These are phyloP conservation scores for Chloroclysta siterata DNA, from an alignment of 2,888 invertebrate genomes.

Conservation along the genomic window DNA sequence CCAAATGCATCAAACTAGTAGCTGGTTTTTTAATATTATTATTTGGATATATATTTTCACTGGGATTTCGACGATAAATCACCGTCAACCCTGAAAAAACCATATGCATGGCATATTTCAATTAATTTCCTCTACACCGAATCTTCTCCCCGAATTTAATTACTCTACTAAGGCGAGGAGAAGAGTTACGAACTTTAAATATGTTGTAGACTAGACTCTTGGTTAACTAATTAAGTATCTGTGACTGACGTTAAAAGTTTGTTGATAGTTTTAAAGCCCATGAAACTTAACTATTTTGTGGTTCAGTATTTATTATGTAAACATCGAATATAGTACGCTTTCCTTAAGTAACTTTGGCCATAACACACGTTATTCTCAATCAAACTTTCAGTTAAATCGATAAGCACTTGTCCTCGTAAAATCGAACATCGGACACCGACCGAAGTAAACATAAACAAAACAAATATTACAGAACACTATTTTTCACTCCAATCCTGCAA, in stretches of 20 bases:
- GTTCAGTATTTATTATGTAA: not conserved
- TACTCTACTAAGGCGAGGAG: not conserved
- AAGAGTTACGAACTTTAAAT: conserved; percentile 5
- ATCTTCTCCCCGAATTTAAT: not conserved
- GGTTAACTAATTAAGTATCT: conserved; percentile 15
- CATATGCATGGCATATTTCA: too few species aligned
- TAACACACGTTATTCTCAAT: conserved; percentile 40
- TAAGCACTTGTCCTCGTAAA: conserved; percentile 47
- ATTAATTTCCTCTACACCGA: too few species aligned
- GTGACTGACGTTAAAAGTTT: conserved; percentile 10
- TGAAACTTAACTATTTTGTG: not conserved
- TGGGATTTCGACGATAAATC: too few species aligned
- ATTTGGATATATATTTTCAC: too few species aligned
- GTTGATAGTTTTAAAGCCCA: conserved; percentile 12
- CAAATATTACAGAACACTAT: conserved; percentile 36
- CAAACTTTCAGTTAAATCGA: conserved; percentile 51
- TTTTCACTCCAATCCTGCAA: conserved; percentile 36
- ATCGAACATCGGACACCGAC: conserved; percentile 56
- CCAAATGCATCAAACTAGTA: too few species aligned
- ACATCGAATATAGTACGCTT: not conserved
- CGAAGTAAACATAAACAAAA: conserved; percentile 56
- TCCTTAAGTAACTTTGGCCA: conserved; percentile 21
- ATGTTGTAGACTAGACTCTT: conserved; percentile 2
- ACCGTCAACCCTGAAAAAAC: too few species aligned
- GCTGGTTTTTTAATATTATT: too few species aligned